Evolutionary conservation across 2,797 vertebrate species (phyloP), one percentile per base, ranked within the genome.

Genomic region (Novumbra hubbsi): DNA sequence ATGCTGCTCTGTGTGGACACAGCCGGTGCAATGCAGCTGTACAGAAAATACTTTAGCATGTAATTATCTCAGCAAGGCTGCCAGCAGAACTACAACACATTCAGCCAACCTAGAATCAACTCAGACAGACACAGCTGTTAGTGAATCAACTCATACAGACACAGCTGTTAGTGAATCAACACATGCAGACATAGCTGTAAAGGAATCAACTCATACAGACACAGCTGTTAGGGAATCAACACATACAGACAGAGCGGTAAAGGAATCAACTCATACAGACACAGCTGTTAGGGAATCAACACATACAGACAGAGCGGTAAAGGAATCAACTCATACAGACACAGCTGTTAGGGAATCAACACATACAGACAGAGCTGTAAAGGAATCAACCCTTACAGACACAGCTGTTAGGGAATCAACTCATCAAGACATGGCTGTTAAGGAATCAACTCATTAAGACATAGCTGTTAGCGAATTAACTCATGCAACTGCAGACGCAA

Each of bases 1-100:
- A 19, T 55, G n/a, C 52, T 55, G 52, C n/a, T 55, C 7, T 55
- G 52, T 55, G 4, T 55, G n/a, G n/a, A 55, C 19, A 55, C 52
- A 21, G 52, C n/a, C 52, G 19, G 52, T 55, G 3, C 19, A n/a
- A n/a, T 55, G 52, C n/a, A 55, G n/a, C n/a, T 55, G 12, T 21
- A n/a, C 19, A 55, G 0, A 55, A 8, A n/a, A 55, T 5, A 55
- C 50, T 52, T 19, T n/a, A 52, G 17, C 21, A 6, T 55, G n/a
- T 21, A 55, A 55, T 55, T 55, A 55, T 55, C 52, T 55, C 52
- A 55, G 52, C 52, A 55, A 55, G 52, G n/a, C 52, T 55, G 52
- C 52, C 52, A 21, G 52, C n/a, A 55, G 52, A 55, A 7, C 6
- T 55, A 9, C n/a, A 55, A 55, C 52, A 19, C 6, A 55, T 55